Evolutionary conservation across 2,888 invertebrate genomes (phyloP), one percentile per base, ranked within the genome.

Genomic region (Yponomeuta sedellus): DNA sequence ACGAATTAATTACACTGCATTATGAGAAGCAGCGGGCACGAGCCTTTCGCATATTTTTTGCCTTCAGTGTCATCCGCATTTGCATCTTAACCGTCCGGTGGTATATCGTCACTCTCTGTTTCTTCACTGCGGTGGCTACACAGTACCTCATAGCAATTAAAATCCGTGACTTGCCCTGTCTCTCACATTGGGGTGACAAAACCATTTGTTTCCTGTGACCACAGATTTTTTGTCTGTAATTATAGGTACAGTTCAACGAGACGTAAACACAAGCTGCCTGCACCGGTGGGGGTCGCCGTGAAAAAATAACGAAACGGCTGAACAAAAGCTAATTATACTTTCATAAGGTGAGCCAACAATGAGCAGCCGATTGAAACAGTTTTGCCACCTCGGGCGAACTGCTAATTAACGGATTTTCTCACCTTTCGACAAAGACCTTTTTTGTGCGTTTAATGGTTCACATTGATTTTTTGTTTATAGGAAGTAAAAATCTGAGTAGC

Each of bases 401-500:
- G 83, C 78, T 89, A 88, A 91, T 90, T 90, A 89, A 79, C 77
- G 73, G 82, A 86, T 83, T 88, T 90, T 91, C 90, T 89, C 90
- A 91, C 90, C 89, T 89, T 82, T 74, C 70, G 72, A 83, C 81
- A 84, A 81, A 78, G 75, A 75, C 75, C 71, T 72, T 82, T 83
- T 84, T 84, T 85, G 82, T 75, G 72, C 74, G 77, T 75, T 74
- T 66, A 52, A 52, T 52, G 12, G 44, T 52, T 16, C 67, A 65
- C 68, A 70, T 77, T 81, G 79, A 78, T 77, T 67, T 52, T 66
- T 63, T 67, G 68, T 71, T 77, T 76, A 73, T 74, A 73, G 68
- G 59, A 67, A 65, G 52, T 44, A 66, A 61, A 64, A 19, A 34
- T 34, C 34, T 62, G 10, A 16, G 12, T 61, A 25, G 19, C 28